These are phyloP conservation scores for Conopomorpha cramerella DNA, from an alignment of 1,140 invertebrate species.

Conservation along the genomic window DNA sequence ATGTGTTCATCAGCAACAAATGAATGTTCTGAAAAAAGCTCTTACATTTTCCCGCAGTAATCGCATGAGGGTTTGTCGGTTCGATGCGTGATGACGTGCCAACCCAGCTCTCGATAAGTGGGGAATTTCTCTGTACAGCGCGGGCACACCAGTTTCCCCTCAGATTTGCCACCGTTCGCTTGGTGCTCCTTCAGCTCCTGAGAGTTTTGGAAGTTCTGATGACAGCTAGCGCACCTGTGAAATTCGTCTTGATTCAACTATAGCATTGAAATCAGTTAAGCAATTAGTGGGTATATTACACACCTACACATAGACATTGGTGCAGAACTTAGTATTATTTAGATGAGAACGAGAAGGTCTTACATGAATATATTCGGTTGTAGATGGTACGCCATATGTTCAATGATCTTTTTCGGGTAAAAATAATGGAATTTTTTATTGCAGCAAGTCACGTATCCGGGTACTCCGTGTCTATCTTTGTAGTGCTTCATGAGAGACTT, in stretches of 20 bases:
- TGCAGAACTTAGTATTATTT: no score
- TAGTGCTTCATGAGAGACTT: conserved; percentile 49
- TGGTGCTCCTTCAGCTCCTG: conserved; percentile 39
- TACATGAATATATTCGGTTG: conserved; percentile 51
- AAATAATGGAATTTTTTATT: conserved; percentile 53
- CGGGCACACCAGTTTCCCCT: conserved; percentile 42
- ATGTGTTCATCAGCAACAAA: no score
- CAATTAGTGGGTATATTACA: no score
- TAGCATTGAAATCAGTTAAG: no score
- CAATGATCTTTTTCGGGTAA: conserved; percentile 49
- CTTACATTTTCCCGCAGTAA: conserved; percentile 45
- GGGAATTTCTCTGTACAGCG: conserved; percentile 37
- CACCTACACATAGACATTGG: no score
- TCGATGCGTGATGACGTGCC: conserved; percentile 33
- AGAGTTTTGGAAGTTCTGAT: conserved; percentile 44
- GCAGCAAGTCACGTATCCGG: conserved; percentile 46
- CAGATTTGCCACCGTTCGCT: conserved; percentile 36
- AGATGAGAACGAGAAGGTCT: no score
- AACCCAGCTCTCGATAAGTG: conserved; percentile 39
- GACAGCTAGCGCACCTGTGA: conserved; percentile 40
- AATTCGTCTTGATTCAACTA: no score
- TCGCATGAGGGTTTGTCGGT: conserved; percentile 39
- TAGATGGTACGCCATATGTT: conserved; percentile 50
- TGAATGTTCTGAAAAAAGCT: neutral
- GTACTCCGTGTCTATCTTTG: conserved; percentile 46